Base-by-base conservation (phyloP, 2,797 vertebrate species). In the Macroramphosus scolopax region DNA sequence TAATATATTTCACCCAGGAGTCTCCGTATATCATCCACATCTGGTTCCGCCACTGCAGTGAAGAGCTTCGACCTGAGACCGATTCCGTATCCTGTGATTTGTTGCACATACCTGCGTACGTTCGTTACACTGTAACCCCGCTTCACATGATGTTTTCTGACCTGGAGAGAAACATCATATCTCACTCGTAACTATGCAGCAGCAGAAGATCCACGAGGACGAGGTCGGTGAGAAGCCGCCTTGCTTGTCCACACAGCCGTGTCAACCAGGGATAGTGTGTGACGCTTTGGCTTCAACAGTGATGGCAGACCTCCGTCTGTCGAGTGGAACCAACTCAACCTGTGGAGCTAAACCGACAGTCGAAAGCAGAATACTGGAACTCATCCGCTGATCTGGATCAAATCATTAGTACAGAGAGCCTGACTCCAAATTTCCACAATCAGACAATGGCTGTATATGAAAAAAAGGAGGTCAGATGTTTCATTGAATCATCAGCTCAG, bases 351-450 rank as follows among this genome's bases (percentile, higher is more conserved):
- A 9, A 37, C 47, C 15, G 11, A 13, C 11, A 12, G 26, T 50
- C n/a, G 26, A 42, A 61, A 51, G 25, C 22, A 0, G n/a, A 20
- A 36, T 18, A 18, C 57, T 77, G 64, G 44, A 68, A 73, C 18
- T 65, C 29, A 49, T 75, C 69, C 66, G 35, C 24, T 41, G 14
- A 38, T 18, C 41, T 32, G 22, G 55, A 48, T 70, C 32, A 16
- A 62, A 64, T 54, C 57, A 48, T 66, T 37, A 40, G 60, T 64
- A 1, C 28, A 31, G 49, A 63, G 39, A 44, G 44, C 24, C 43
- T 37, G 36, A 75, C 68, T 71, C 32, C 14, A 52, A 36, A 72
- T 80, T 80, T 70, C 72, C 50, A 29, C 31, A 54, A 39, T 45
- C 40, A 45, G 14, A 60, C 5, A 33, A 43, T 46, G 24, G 5